Evolutionary conservation across 2,113 vertebrate genomes (phyloP).

Genomic region (Corvus cornix): DNA sequence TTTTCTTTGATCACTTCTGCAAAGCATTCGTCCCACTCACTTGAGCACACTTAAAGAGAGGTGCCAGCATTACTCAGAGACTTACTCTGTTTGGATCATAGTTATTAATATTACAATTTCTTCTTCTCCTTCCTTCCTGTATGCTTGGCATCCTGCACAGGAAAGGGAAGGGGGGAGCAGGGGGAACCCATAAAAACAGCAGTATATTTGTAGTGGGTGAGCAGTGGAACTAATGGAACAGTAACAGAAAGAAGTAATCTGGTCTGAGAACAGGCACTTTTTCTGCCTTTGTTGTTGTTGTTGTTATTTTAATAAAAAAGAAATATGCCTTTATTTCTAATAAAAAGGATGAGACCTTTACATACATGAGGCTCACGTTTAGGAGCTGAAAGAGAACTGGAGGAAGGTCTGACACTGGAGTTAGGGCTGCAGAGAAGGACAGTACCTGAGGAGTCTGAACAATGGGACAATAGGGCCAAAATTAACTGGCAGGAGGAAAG

Average conservation of each 20-base stretch:
- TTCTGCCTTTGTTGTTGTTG: neutral
- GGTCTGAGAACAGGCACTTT: neutral
- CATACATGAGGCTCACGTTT: neutral
- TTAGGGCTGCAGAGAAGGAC: neutral
- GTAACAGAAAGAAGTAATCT: neutral
- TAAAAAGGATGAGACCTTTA: neutral
- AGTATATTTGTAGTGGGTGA: neutral
- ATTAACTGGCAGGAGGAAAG: neutral
- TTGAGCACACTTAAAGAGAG: neutral
- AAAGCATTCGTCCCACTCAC: neutral
- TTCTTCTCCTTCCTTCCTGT: conserved; percentile 16
- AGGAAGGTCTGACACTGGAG: neutral
- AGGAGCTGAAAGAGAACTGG: neutral
- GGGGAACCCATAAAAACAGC: neutral
- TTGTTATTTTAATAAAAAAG: neutral
- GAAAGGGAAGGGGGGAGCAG: neutral
- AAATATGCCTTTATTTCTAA: neutral
- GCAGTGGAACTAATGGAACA: neutral
- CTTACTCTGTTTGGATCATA: neutral
- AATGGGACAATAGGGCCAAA: neutral
- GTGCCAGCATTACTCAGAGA: neutral
- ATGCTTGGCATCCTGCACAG: neutral
- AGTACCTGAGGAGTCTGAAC: fast-evolving
- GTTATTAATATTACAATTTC: neutral
- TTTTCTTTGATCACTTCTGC: neutral